Evolutionary conservation across 2,888 invertebrate genomes (phyloP).

Genomic region (Macrosoma leucophasiata): DNA sequence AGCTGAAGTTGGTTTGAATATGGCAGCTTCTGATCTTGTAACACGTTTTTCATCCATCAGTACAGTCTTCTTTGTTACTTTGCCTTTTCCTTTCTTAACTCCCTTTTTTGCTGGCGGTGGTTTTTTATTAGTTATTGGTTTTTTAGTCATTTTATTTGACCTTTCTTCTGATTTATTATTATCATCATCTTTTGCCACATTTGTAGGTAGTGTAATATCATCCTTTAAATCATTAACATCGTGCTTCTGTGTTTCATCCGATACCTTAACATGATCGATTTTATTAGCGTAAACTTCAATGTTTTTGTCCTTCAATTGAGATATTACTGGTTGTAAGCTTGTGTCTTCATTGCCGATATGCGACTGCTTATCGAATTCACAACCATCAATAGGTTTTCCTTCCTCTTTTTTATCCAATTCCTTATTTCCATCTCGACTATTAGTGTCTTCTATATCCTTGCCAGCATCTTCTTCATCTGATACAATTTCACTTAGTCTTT

Average conservation of each 20-base stretch:
- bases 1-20: slow-evolving; percentile 25
- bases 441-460: no score
- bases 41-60: slow-evolving; percentile 28
- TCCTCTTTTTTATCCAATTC: slow-evolving; percentile 5
- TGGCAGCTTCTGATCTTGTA: slow-evolving; percentile 32
- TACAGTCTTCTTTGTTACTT: slow-evolving; percentile 19
- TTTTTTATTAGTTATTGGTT: slow-evolving; percentile 12
- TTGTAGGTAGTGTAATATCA: no score
- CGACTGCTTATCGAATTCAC: no score
- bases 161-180: neutral
- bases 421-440: slow-evolving; percentile 5
- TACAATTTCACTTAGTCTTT: slow-evolving; percentile 73
- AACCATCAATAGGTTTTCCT: slow-evolving; percentile 3
- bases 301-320: no score
- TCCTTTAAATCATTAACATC: no score
- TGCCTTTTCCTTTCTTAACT: slow-evolving; percentile 27
- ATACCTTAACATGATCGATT: no score
- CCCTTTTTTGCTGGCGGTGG: slow-evolving; percentile 22
- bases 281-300: no score
- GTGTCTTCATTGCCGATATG: neutral
- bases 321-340: no score
- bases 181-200: slow-evolving; percentile 14
- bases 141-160: slow-evolving; percentile 11
- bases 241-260: no score
- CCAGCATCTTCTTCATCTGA: slow-evolving; percentile 67